A percentile compares a stretch with the other conserved stretches of the same genome.
phyloP scores from a whole-genome alignment of 2,888 invertebrate genomes.

The Euclidia mi region DNA sequence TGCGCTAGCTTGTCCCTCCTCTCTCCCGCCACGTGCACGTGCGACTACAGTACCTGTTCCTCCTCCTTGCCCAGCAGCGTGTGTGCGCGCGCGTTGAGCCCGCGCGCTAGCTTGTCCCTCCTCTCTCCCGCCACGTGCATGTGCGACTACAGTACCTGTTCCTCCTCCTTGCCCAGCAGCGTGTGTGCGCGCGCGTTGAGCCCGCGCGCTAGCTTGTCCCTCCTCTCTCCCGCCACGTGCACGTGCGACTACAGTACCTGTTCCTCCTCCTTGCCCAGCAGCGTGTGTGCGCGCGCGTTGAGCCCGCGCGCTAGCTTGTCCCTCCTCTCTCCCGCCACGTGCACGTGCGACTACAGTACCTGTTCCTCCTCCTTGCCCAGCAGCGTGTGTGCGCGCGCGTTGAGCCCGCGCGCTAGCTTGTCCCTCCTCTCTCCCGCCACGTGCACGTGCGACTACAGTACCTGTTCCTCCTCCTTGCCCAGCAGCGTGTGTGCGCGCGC shows the following conservation, averaged over 20 bases:
- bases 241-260: slow-evolving; percentile 77
- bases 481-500: slow-evolving; percentile 96
- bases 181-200: slow-evolving; percentile 94
- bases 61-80: slow-evolving; percentile 95
- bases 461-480: slow-evolving; percentile 95
- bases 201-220: slow-evolving; percentile 91
- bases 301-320: slow-evolving; percentile 91
- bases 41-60: slow-evolving; percentile 88
- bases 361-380: slow-evolving; percentile 95
- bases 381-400: slow-evolving; percentile 95
- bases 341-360: slow-evolving; percentile 66
- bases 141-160: slow-evolving; percentile 84
- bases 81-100: slow-evolving; percentile 93
- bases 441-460: slow-evolving; percentile 80
- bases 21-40: not conserved
- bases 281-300: slow-evolving; percentile 94
- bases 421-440: slow-evolving; percentile 91
- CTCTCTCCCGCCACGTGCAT: not conserved
- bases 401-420: slow-evolving; percentile 90
- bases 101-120: slow-evolving; percentile 91
- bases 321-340: slow-evolving; percentile 57
- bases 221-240: slow-evolving; percentile 41
- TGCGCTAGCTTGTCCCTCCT: too few species aligned
- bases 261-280: slow-evolving; percentile 95
- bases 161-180: slow-evolving; percentile 95